Evolutionary conservation across 2,113 vertebrate genomes (phyloP), one percentile per base, ranked within the genome.

Genomic region (Phaethon lepturus): DNA sequence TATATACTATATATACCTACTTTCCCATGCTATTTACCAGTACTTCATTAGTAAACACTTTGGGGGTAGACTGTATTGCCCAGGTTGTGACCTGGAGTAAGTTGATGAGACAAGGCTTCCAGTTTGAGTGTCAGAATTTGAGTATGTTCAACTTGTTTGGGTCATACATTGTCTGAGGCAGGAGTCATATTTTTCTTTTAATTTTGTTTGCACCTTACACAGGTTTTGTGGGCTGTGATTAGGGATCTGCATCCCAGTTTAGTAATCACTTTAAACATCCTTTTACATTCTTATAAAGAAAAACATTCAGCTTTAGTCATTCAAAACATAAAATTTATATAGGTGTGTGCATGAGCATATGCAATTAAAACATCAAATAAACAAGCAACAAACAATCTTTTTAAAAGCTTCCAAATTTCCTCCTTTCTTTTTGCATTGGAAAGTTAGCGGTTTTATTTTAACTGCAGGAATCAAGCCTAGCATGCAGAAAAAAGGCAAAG

Each of bases 61-160:
- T 29, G 11, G 1, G 3, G 1, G 17, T n/a, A 42, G 20, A 26
- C 7, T 53, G 0, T 82, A 35, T 75, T 55, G 24, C 6, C 5
- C 19, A 64, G 6, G 7, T 47, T 90, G 22, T 66, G 10, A 11
- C 22, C 24, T 45, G n/a, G 15, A 26, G 19, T 29, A 58, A 64
- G 17, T 6, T 64, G 62, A 79, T 58, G 29, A 47, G 31, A 52
- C 13, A 55, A 42, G 4, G 4, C 11, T 67, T 45, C 28, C 66
- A 6, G 26, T 40, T 6, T n/a, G 29, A 44, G 9, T 59, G 10
- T 5, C 56, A 55, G 5, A 84, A 95, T 79, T 7, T 15, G 7
- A 72, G 3, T 24, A 19, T 16, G 10, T 66, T 79, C 2, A 0
- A 56, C 29, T 38, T 67, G 14, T 35, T 91, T 50, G 8, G 13